Base-by-base conservation (phyloP, 2,113 vertebrate genomes). In the Capra hircus region DNA sequence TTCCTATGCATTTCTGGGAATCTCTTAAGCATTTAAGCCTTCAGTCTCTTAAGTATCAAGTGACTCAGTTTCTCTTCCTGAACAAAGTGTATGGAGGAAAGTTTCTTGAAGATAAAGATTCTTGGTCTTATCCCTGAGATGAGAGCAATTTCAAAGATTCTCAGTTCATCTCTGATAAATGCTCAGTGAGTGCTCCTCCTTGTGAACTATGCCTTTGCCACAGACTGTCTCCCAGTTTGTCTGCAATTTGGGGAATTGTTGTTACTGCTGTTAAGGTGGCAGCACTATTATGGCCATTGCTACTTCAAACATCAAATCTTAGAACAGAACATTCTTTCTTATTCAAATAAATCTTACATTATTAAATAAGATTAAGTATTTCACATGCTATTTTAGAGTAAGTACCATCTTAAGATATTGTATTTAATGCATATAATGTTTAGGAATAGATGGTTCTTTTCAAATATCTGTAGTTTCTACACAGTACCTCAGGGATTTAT, bases 181-280 rank as follows among this genome's bases (percentile, higher is more conserved):
- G 36, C 25, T 52, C 45, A 53, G 33, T 25, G 92, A 59, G 15
- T n/a, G 4, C 53, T 55, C 30, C 8, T 78, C n/a, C 25, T 60
- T 55, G 19, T 60, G 25, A 67, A 88, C 10, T 2, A 33, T 43
- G 48, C 40, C 82, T 90, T 94, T 92, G 19, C 7, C 11, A 27
- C 25, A 55, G 11, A 23, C 7, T 59, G 2, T 59, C 13, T 50
- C 21, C 17, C 8, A 43, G 40, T 5, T 30, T 71, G 10, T 6
- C 15, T 89, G 19, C 12, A 43, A 82, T 45, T 43, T 71, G 25
- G 55, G n/a, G 36, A n/a, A 84, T 14, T 48, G 30, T 74, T 59
- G 30, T 74, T 59, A 57, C 2, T 0, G 10, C 40, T 64, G 0
- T 62, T 43, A 62, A 0, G 1, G 13, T 53, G 19, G 2, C 0